A percentile compares a stretch with the other conserved stretches of the same genome.
Evolutionary conservation across 2,888 invertebrate genomes (phyloP).

Genomic region (Chloroclystis v-ata): DNA sequence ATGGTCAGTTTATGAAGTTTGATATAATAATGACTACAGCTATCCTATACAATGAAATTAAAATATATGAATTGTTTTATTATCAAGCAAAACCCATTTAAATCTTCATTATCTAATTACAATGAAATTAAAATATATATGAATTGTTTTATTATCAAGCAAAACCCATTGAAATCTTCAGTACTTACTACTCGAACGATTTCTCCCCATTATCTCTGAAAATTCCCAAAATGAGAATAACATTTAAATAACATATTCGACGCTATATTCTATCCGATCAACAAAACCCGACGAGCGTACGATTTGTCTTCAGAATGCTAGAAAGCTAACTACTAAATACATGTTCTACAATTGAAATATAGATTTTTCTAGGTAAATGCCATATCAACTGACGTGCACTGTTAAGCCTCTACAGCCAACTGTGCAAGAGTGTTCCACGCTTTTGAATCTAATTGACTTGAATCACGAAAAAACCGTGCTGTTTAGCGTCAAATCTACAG

Average conservation of each 20-base stretch:
- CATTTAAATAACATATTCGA: no score
- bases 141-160: constrained; percentile 7
- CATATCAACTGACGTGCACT: constrained; percentile 4
- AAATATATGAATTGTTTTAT: not conserved
- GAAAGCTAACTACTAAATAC: constrained; percentile 4
- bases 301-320: constrained; percentile 6
- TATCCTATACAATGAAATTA: not conserved
- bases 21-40: not conserved
- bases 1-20: not conserved
- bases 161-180: constrained; percentile 4
- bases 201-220: constrained; percentile 23
- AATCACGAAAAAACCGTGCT: not conserved
- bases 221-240: constrained; percentile 19
- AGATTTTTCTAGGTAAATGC: not conserved
- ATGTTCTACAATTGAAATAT: not conserved
- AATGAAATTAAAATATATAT: not conserved
- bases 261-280: constrained; percentile 26
- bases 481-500: no score
- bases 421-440: not conserved
- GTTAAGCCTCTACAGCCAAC: not conserved
- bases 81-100: constrained; percentile 9
- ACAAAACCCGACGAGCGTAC: constrained; percentile 21
- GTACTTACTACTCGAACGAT: constrained; percentile 28
- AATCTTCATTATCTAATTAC: not conserved
- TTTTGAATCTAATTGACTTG: not conserved